These are phyloP conservation scores for Sisyra nigra DNA, from an alignment of 2,888 invertebrate species.

Conservation along the genomic window DNA sequence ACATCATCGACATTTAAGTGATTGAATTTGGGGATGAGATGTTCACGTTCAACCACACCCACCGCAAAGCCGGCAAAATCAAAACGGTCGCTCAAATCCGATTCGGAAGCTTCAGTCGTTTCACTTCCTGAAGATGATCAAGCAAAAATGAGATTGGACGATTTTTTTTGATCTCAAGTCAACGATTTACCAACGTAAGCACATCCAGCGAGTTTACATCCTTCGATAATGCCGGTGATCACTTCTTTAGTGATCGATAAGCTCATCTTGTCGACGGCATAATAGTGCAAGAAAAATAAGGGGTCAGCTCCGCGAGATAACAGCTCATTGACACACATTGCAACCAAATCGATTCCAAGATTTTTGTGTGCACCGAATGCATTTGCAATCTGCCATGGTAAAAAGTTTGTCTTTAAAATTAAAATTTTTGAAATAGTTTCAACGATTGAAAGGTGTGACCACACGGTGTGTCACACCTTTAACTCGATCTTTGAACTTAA, in stretches of 20 bases:
- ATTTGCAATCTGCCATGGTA: constrained; percentile 67
- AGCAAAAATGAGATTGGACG: too few relatives aligned
- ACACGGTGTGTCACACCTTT: too few relatives aligned
- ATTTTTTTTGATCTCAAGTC: too few relatives aligned
- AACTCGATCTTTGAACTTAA: too few relatives aligned
- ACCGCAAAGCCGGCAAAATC: constrained; percentile 94
- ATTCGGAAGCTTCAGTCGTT: constrained; percentile 95
- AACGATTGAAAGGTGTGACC: too few relatives aligned
- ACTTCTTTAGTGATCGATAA: constrained; percentile 61
- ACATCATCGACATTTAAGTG: constrained; percentile 59
- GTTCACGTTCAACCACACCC: constrained; percentile 69
- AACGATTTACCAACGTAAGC: constrained; percentile 59
- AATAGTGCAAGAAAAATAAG: constrained; percentile 92
- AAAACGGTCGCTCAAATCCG: constrained; percentile 77
- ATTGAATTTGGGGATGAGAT: constrained; percentile 48
- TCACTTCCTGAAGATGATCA: constrained; percentile 71
- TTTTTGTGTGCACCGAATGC: constrained; percentile 59
- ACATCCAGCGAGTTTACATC: constrained; percentile 74
- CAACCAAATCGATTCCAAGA: constrained; percentile 89
- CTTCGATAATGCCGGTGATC: constrained; percentile 74
- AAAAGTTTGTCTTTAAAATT: too few relatives aligned
- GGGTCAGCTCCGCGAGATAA: constrained; percentile 92
- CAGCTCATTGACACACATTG: constrained; percentile 96
- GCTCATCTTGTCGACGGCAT: constrained; percentile 77
- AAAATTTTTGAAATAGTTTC: too few relatives aligned